Evolutionary conservation across 2,797 vertebrate species (phyloP), one percentile per base, ranked within the genome.

Genomic region (Sebastes oblongus): DNA sequence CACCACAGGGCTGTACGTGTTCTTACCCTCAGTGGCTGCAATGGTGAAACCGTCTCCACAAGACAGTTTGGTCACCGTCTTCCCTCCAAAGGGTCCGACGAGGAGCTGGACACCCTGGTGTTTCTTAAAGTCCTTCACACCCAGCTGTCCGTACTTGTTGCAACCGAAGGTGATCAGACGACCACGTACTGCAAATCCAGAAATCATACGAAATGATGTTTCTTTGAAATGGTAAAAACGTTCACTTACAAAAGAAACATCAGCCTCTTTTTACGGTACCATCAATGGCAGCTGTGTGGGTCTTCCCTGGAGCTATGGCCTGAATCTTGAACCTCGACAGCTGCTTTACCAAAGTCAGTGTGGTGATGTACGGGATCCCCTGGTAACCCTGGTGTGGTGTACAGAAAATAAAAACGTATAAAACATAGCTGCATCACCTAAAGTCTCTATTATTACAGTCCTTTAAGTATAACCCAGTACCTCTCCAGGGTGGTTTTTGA

Each of bases 11-110:
- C 8, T 3, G 8, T 13, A 9, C 1, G 3, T 29, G 36, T 8
- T 54, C 96, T 96, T 78, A 99, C 98, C 98, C 4, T 98, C 96
- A 27, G 98, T 98, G 90, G 98, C 97, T 85, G 97, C 97, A 46
- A 99, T 99, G 81, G 98, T 99, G 90, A 99, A 99, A 54, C 98
- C 98, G 72, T 99, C 98, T 78, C 98, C 98, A 64, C 98, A 99
- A 8, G 98, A 99, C 86, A 97, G 97, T 92, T 98, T 97, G 84
- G 95, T 97, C 85, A 99, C 96, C 34, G 90, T 96, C 91, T 99
- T 99, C 24, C 98, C 98, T 73, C 98, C 98, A 75, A 99, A 95
- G 4, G 97, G 96, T 81, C 98, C 98, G 72, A 98, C 93, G 46
- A 99, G 95, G 66, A 99, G 91, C 90, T 99, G 98, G 91, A 98